phyloP scores from a whole-genome alignment of 2,888 invertebrate species.

The Trachelus stipa region DNA sequence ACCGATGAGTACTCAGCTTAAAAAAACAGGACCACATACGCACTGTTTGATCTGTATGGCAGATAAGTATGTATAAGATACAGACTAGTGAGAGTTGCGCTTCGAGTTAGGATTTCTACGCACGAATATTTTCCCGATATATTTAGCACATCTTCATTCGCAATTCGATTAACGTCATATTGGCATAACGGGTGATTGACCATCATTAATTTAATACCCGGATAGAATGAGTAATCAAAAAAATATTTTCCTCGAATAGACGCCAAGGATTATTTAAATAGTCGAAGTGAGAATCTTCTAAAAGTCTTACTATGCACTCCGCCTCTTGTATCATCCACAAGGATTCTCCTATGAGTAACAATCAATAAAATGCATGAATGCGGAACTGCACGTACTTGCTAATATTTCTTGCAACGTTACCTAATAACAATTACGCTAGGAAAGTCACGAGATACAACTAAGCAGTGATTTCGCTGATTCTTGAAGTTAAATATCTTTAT shows the following conservation, averaged over 20 bases:
- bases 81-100: not conserved
- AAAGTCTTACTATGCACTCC: not conserved
- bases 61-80: too few relatives aligned
- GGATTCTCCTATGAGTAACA: not conserved
- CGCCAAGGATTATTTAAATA: not conserved
- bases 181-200: conserved; percentile 32
- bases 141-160: conserved; percentile 18
- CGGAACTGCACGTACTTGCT: not conserved
- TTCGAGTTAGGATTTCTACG: conserved; percentile 9
- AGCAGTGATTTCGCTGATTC: not conserved
- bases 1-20: not conserved
- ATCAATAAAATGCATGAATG: not conserved
- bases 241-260: not conserved
- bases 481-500: not conserved
- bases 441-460: not conserved
- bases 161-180: conserved; percentile 10
- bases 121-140: conserved; percentile 4
- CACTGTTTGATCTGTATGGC: too few relatives aligned
- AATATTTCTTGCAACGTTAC: not conserved
- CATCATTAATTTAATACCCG: conserved; percentile 29
- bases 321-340: not conserved
- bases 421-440: not conserved
- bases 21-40: not conserved
- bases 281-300: not conserved
- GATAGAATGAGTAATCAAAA: conserved; percentile 32